Conservation (phyloP, 2,797 vertebrate species). For the Oreochromis grahami region DNA sequence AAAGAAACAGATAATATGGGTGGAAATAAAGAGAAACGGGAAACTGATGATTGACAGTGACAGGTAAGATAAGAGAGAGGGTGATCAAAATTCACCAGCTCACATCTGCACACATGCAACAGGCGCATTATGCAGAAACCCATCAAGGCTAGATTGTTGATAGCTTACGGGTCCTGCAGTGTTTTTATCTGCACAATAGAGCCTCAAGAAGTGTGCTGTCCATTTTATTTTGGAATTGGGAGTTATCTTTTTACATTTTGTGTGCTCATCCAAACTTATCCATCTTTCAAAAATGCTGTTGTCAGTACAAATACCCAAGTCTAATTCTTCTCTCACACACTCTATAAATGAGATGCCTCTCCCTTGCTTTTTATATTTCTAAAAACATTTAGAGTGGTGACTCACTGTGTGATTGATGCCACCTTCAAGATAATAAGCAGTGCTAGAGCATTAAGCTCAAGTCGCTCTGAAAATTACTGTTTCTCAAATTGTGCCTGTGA, state of each 20-base stretch:
- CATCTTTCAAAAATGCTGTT: constrained; percentile 16
- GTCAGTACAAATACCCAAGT: constrained; percentile 3
- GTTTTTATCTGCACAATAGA: constrained; percentile 5
- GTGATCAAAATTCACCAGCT: constrained; percentile 49
- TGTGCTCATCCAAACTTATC: not conserved
- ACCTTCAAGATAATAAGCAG: constrained; percentile 11
- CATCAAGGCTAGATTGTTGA: constrained; percentile 10
- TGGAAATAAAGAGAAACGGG: constrained; percentile 3
- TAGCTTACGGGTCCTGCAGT: constrained; percentile 9
- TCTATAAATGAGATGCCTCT: constrained; percentile 9
- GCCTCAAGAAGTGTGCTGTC: constrained; percentile 12
- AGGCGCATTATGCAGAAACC: constrained; percentile 47
- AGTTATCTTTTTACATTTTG: constrained; percentile 5
- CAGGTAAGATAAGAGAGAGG: constrained; percentile 30
- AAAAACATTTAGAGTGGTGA: constrained; percentile 1
- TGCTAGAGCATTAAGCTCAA: not conserved
- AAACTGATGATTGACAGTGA: constrained; percentile 50
- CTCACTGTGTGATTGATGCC: constrained; percentile 8
- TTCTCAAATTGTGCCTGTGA: not conserved
- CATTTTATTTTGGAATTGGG: not conserved
- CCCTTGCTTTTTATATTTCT: not conserved
- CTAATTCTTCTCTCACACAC: not conserved
- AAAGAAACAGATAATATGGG: constrained; percentile 27
- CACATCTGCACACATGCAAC: constrained; percentile 35
- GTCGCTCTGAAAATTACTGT: not conserved